Evolutionary conservation across 2,888 invertebrate genomes (phyloP).

Genomic region (Rotaria magnacalcarata): DNA sequence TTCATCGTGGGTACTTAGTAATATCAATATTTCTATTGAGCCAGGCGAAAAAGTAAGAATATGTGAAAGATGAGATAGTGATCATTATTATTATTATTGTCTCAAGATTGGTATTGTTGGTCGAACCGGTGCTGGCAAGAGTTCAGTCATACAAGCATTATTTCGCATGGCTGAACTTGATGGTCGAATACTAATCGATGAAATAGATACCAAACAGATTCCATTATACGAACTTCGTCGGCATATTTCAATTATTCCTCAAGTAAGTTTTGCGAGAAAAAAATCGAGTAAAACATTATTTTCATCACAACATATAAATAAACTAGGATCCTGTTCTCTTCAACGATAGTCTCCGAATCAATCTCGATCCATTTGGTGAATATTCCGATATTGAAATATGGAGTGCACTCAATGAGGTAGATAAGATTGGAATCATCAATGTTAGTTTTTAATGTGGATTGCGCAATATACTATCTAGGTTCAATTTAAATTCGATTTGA

Average conservation of each 20-base stretch:
- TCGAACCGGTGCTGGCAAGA: slow-evolving; percentile 62
- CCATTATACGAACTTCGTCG: slow-evolving; percentile 74
- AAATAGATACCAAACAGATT: slow-evolving; percentile 63
- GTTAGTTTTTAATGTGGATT: not conserved
- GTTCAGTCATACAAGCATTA: slow-evolving; percentile 70
- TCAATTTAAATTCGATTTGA: slow-evolving; percentile 51
- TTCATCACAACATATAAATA: no score
- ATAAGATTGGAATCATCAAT: not conserved
- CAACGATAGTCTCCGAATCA: slow-evolving; percentile 57
- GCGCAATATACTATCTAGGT: slow-evolving; percentile 50
- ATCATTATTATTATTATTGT: not conserved
- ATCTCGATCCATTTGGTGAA: slow-evolving; percentile 57
- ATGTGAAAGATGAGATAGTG: not conserved
- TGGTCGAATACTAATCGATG: slow-evolving; percentile 77
- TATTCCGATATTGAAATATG: slow-evolving; percentile 56
- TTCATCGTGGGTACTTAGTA: slow-evolving; percentile 69
- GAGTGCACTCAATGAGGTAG: slow-evolving; percentile 52
- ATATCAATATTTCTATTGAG: slow-evolving; percentile 58
- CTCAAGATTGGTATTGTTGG: slow-evolving; percentile 68
- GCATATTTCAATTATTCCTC: slow-evolving; percentile 80
- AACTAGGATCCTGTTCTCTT: slow-evolving; percentile 58
- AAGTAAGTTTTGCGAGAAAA: not conserved
- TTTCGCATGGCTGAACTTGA: slow-evolving; percentile 76
- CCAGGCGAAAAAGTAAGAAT: slow-evolving; percentile 60
- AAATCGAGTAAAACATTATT: not conserved